phyloP scores from a whole-genome alignment of 1,140 invertebrate genomes.

The Linepithema humile region DNA sequence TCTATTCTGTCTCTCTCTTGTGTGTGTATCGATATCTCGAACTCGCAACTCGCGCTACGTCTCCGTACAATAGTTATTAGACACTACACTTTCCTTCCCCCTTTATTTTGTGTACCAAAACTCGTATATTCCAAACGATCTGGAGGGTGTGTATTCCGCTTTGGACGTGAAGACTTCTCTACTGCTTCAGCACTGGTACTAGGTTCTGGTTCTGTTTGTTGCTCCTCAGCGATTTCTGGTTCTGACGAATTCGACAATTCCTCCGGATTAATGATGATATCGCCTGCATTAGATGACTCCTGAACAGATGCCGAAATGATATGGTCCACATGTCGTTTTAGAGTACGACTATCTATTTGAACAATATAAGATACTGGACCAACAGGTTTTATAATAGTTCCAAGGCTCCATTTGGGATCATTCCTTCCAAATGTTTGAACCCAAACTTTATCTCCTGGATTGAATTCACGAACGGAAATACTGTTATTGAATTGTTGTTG shows the following conservation, averaged over 20 bases:
- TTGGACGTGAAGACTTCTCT: background rate
- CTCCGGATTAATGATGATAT: background rate
- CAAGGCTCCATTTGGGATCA: background rate
- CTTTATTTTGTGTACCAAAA: background rate
- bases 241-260: background rate
- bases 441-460: background rate
- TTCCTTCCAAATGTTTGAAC: background rate
- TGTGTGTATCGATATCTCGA: too few relatives aligned
- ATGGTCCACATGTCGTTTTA: background rate
- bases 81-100: background rate
- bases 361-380: background rate
- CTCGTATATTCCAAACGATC: background rate
- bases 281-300: background rate
- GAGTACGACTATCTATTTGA: background rate
- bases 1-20: too few relatives aligned
- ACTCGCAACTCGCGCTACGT: too few relatives aligned
- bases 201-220: background rate
- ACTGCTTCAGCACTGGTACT: background rate
- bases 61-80: background rate
- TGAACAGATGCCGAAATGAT: background rate
- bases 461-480: background rate
- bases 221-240: background rate
- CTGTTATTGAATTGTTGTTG: background rate
- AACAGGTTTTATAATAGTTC: background rate
- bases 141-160: background rate